Conservation (phyloP, 2,113 vertebrate genomes). For the Burhinus bistriatus region DNA sequence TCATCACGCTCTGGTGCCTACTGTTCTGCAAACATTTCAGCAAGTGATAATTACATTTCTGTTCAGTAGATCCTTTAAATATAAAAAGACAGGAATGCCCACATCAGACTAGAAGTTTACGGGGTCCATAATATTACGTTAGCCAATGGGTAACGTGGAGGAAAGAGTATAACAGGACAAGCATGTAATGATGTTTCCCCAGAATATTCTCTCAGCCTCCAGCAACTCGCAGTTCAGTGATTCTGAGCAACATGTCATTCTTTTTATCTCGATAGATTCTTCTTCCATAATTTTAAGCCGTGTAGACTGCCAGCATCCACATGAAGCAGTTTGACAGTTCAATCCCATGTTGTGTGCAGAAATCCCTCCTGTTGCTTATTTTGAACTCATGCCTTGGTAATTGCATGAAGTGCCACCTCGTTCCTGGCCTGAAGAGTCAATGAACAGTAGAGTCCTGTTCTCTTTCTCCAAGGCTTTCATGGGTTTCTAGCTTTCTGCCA, state of each 20-base stretch:
- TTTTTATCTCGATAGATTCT: not conserved
- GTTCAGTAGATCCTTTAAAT: not conserved
- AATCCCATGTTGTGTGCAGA: not conserved
- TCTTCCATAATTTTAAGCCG: not conserved
- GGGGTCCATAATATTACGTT: not conserved
- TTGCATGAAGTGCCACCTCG: not conserved
- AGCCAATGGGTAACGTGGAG: not conserved
- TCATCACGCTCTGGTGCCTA: not conserved
- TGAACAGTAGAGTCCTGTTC: not conserved
- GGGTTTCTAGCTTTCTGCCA: not conserved
- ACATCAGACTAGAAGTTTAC: not conserved
- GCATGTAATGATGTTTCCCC: not conserved
- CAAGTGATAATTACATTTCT: not conserved
- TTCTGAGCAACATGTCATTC: rapidly evolving
- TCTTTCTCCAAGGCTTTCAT: not conserved
- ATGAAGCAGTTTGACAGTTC: not conserved
- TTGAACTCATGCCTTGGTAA: not conserved
- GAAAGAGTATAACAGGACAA: not conserved
- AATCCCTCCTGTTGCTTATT: not conserved
- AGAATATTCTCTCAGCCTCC: not conserved
- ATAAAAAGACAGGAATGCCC: not conserved
- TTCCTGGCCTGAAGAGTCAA: not conserved
- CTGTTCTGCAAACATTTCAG: not conserved
- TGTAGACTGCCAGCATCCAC: not conserved
- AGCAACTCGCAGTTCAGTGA: not conserved